phyloP scores from a whole-genome alignment of 2,797 vertebrate genomes.

The Acestrorhynchus altus region DNA sequence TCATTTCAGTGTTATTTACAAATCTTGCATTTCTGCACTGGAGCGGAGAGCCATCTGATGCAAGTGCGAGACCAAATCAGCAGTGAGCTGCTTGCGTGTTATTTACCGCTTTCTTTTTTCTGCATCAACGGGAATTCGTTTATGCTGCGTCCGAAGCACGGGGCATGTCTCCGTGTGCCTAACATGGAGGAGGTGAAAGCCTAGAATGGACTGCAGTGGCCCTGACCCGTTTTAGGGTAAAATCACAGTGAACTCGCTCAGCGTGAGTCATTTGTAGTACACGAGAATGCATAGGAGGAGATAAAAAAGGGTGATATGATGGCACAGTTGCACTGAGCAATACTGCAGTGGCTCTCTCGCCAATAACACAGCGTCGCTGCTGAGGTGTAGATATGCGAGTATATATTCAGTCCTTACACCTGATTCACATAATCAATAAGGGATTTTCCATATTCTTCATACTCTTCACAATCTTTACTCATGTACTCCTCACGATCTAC shows the following conservation, averaged over 20 bases:
- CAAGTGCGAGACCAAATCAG: slow-evolving; percentile 12
- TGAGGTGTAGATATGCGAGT: background rate
- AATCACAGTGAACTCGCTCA: slow-evolving; percentile 23
- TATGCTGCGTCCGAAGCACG: background rate
- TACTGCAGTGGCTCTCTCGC: slow-evolving; percentile 31
- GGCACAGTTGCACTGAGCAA: background rate
- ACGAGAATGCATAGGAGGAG: slow-evolving; percentile 26
- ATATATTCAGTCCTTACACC: slow-evolving; percentile 8
- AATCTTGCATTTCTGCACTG: background rate
- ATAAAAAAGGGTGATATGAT: slow-evolving; percentile 2
- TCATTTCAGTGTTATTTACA: background rate
- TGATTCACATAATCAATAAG: background rate
- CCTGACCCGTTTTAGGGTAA: slow-evolving; percentile 16
- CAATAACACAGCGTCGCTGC: background rate
- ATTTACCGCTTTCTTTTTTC: slow-evolving; percentile 18
- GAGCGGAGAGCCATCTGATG: slow-evolving; percentile 26
- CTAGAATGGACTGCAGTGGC: background rate
- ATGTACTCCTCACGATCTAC: too few species aligned
- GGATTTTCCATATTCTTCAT: too few species aligned
- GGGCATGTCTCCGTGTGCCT: slow-evolving; percentile 1
- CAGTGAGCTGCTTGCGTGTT: slow-evolving; percentile 34
- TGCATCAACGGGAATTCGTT: slow-evolving; percentile 1
- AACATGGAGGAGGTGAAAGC: slow-evolving; percentile 5
- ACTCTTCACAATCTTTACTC: too few species aligned
- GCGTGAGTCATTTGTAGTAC: background rate